Base-by-base conservation (phyloP, 2,113 vertebrate genomes). In the Oreochromis aureus region DNA sequence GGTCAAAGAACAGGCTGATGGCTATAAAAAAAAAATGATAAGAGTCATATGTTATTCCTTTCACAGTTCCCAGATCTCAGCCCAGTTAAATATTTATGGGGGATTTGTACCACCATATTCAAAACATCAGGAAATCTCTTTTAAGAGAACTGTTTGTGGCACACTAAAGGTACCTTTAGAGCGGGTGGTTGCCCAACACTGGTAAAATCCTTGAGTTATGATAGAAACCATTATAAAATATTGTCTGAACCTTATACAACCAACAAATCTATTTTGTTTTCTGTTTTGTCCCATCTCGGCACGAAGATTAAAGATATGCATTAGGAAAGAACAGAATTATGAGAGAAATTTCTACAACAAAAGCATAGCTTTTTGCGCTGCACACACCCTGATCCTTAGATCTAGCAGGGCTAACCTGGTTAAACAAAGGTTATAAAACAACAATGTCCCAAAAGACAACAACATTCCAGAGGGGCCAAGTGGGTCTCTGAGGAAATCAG, bases 391-490 rank as follows among this genome's bases (percentile, higher is more conserved):
- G 83, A 86, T 32, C 36, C 7, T 15, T 41, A 39, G 58, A 89
- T 61, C 89, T 6, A 69, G 79, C 24, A 1, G 36, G 84, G 69
- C 16, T 92, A 91, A 91, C 83, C 87, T 90, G 85, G 83, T 93
- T 90, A 90, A 94, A 92, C 88, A 91, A 91, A 91, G 88, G 85
- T 90, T 91, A 93, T 53, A 87, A 90, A 91, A 89, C 85, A 87
- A 90, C 81, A 16, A 80, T 46, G 59, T 93, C 91, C 89, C 89
- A 89, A 91, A 94, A 92, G 90, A 93, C 93, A 93, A 89, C 93
- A 92, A 87, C 89, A 95, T 95, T 95, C 95, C 95, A 89, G 83
- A 91, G 90, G 90, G 90, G 92, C 91, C 91, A 81, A 92, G 92
- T 63, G 78, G 61, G 88, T 94, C 94, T 94, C 91, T 86, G 81